Evolutionary conservation across 1,140 invertebrate species (phyloP), one percentile per base, ranked within the genome.

Genomic region (Microplitis demolitor): DNA sequence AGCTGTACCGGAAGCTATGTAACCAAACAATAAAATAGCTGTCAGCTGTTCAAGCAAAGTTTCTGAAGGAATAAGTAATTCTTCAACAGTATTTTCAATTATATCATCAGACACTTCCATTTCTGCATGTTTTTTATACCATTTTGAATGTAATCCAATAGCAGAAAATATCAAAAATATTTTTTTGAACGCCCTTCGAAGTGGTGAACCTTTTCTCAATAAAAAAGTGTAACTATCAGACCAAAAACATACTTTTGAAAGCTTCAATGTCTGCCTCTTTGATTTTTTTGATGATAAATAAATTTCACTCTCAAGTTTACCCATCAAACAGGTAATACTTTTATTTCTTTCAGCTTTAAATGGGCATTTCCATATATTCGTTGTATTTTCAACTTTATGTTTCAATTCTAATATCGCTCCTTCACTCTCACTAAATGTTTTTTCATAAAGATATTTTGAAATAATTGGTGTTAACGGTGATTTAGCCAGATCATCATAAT

Each of bases 201-300:
- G 69, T 14, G 71, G 66, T 16, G 66, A 75, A 39, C 70, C 66
- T 33, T 60, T 66, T 58, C 45, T 56, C 14, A 75, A 3, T 1
- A 75, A 39, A 64, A 72, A 75, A 13, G 70, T 13, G 6, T 37
- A 66, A 33, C 60, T 72, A 39, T 75, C 74, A 5, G 60, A 53
- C 71, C 74, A 75, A 60, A 75, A 75, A 45, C 74, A 75, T 4
- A 51, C n/a, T 35, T 72, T 70, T 2, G 58, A 16, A 2, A 72
- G 51, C 69, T 72, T 75, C 24, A 75, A 4, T 1, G n/a, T 37
- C 8, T 45, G 3, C 16, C 66, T 31, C 3, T n/a, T 53, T 5
- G 8, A 37, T 56, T 68, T 6, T n/a, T 50, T 56, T 4, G 5
- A 8, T 62, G 9, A 51, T 0, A 60, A 50, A n/a, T 53, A 71